Percentiles rank a stretch among this genome's conserved stretches.
phyloP scores from a whole-genome alignment of 53 echinoderm and acorn worm species.

The Crossaster papposus region DNA sequence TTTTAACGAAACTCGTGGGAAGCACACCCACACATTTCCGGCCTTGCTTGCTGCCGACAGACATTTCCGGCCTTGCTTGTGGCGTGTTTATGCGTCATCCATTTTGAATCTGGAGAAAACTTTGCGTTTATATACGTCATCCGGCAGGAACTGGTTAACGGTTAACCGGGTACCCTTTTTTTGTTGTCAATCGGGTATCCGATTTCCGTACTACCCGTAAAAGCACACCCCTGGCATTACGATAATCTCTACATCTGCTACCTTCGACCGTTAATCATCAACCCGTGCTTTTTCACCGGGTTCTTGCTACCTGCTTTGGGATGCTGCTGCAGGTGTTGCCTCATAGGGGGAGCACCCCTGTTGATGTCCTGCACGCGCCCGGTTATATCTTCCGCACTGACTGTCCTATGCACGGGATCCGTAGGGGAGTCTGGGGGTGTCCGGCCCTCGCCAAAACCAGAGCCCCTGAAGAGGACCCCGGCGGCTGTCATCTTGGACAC shows the following conservation, averaged over 20 bases:
- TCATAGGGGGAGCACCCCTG: constrained; percentile 18
- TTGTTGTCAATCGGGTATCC: no score
- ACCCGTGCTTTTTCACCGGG: constrained; percentile 10
- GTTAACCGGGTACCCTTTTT: no score
- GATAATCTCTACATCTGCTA: constrained; percentile 9
- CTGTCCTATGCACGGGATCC: constrained; percentile 1
- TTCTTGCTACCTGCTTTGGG: constrained; percentile 1
- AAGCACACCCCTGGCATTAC: no score
- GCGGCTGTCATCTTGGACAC: constrained; percentile 14
- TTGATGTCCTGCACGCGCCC: constrained; percentile 39
- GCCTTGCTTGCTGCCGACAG: no score
- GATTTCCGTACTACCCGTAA: no score
- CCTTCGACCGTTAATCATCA: constrained; percentile 30
- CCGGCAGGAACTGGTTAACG: no score
- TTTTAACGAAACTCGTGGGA: no score
- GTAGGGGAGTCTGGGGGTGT: constrained; percentile 22
- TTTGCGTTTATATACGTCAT: no score
- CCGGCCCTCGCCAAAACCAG: constrained; percentile 16
- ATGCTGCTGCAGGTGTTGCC: neutral
- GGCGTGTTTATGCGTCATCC: no score
- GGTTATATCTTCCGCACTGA: constrained; percentile 32
- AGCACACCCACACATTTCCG: no score
- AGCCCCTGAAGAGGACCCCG: constrained; percentile 49
- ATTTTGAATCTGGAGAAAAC: no score
- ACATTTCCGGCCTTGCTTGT: no score